Conservation (phyloP, 2,888 invertebrate genomes). For the Imbricaverruca yamaguchii region DNA sequence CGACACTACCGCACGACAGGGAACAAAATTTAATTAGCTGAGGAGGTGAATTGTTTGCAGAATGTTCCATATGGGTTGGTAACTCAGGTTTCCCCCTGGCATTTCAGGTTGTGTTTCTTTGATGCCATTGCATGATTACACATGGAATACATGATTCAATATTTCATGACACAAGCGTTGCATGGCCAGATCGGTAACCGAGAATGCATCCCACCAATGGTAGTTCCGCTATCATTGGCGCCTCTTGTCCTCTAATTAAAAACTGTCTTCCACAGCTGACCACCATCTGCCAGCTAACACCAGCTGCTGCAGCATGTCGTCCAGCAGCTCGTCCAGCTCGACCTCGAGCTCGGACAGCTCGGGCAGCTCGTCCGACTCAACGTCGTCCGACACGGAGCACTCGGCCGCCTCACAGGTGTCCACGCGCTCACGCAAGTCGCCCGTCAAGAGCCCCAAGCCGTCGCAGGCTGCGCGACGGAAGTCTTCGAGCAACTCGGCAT, state of each 20-base stretch:
- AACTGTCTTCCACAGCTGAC: too few relatives aligned
- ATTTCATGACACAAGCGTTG: too few relatives aligned
- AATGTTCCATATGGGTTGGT: neutral
- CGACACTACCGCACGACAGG: too few relatives aligned
- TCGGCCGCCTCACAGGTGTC: neutral
- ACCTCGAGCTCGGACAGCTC: conserved; percentile 14
- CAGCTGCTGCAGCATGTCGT: neutral
- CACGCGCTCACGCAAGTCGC: neutral
- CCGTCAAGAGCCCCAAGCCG: neutral
- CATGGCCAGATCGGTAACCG: too few relatives aligned
- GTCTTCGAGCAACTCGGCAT: neutral
- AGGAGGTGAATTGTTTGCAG: neutral
- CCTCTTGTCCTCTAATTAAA: too few relatives aligned
- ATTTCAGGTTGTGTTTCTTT: neutral
- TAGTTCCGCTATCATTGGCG: too few relatives aligned
- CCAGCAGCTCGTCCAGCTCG: conserved; percentile 15
- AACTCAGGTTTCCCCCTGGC: neutral
- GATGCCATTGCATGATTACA: neutral
- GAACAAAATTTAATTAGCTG: too few relatives aligned
- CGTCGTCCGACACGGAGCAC: conserved; percentile 6
- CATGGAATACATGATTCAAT: neutral
- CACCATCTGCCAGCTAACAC: too few relatives aligned
- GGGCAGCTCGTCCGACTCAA: conserved; percentile 5
- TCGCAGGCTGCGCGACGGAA: neutral
- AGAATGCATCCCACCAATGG: too few relatives aligned